Evolutionary conservation across 64 coral and sea anemone species (phyloP).

Genomic region (Actinia equina): DNA sequence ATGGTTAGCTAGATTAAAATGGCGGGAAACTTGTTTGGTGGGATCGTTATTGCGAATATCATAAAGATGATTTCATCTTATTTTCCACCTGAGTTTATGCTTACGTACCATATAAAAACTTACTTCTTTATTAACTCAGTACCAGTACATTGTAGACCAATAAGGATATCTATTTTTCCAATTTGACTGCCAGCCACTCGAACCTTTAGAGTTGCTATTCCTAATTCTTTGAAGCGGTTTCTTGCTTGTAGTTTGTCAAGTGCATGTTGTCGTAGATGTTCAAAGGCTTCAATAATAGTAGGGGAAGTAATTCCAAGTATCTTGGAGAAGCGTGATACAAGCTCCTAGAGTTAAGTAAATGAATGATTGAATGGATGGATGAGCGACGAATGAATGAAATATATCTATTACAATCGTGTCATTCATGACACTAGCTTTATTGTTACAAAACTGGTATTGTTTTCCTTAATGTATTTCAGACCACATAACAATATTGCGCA

Average conservation of each 20-base stretch:
- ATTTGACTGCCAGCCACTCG: conserved; percentile 42
- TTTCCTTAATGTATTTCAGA: no score
- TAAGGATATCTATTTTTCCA: conserved; percentile 59
- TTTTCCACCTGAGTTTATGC: no score
- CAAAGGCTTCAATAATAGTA: conserved; percentile 41
- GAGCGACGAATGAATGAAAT: no score
- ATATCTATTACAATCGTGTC: no score
- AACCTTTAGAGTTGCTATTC: conserved; percentile 70
- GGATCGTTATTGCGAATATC: no score
- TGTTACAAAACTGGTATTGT: no score
- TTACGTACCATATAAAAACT: no score
- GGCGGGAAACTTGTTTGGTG: no score
- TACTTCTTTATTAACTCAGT: conserved; percentile 68
- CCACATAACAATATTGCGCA: no score
- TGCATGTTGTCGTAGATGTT: conserved; percentile 64
- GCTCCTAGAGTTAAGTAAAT: conserved; percentile 48
- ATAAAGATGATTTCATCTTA: no score
- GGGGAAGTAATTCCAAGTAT: conserved; percentile 16
- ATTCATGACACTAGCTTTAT: no score
- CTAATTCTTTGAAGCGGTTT: conserved; percentile 52
- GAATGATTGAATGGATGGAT: background rate
- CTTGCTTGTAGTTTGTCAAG: conserved; percentile 55
- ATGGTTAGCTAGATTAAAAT: no score
- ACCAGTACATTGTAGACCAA: conserved; percentile 46
- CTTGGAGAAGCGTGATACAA: conserved; percentile 46